A percentile compares a stretch with the other conserved stretches of the same genome.
These are phyloP conservation scores for Amphiprion percula DNA, from an alignment of 2,113 vertebrate genomes.

Conservation along the genomic window DNA sequence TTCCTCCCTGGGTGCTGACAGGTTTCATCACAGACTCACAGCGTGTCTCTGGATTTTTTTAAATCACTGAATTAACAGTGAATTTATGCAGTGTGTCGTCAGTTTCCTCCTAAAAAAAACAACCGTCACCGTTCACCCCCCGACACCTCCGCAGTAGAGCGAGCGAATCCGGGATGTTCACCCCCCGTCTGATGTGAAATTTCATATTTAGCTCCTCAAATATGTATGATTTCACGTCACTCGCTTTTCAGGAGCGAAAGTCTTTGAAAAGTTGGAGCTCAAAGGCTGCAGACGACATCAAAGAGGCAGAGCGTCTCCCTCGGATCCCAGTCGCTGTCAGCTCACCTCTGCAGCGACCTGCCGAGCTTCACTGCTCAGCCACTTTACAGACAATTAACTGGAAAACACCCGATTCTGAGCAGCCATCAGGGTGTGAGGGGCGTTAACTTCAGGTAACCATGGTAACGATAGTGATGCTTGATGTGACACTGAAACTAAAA, in stretches of 20 bases:
- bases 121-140: too few relatives aligned
- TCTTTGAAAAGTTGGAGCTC: constrained; percentile 44
- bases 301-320: constrained; percentile 7
- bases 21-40: background rate
- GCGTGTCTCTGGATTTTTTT: background rate
- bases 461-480: too few relatives aligned
- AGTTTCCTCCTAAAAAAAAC: background rate
- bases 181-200: background rate
- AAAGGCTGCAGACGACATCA: constrained; percentile 24
- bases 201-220: constrained; percentile 26
- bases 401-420: background rate
- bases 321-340: constrained; percentile 7
- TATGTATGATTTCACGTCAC: constrained; percentile 4
- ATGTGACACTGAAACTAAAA: too few relatives aligned
- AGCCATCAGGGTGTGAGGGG: background rate
- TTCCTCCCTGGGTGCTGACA: background rate
- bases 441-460: too few relatives aligned
- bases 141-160: background rate
- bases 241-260: constrained; percentile 2
- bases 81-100: background rate
- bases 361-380: background rate
- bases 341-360: background rate
- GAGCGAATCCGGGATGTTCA: background rate
- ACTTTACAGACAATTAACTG: background rate
- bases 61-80: too few relatives aligned